Evolutionary conservation across 1,140 invertebrate genomes (phyloP).

Genomic region (Cotesia typhae): DNA sequence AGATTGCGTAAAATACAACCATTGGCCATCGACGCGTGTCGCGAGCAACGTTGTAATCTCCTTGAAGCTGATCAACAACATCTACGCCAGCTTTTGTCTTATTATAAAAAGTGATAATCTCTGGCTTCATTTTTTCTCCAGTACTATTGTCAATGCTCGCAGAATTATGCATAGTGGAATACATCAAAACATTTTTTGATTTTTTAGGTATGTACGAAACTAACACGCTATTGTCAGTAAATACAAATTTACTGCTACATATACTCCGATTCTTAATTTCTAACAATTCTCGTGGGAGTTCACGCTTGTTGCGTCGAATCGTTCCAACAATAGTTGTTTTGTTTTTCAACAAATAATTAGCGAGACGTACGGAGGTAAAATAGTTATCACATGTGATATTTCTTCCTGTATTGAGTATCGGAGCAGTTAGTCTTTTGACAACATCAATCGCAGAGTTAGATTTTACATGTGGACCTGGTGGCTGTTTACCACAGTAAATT

Average conservation of each 20-base stretch:
- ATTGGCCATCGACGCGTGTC: constrained; percentile 50
- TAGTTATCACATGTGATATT: constrained; percentile 40
- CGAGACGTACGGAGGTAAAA: constrained; percentile 43
- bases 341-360: constrained; percentile 50
- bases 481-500: background rate
- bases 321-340: constrained; percentile 50
- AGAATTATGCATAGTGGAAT: constrained; percentile 51
- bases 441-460: background rate
- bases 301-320: constrained; percentile 34
- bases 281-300: no score
- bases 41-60: constrained; percentile 46
- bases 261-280: no score
- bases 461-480: background rate
- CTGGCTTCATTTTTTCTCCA: constrained; percentile 46
- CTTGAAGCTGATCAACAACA: constrained; percentile 50
- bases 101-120: constrained; percentile 44
- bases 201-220: constrained; percentile 55
- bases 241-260: no score
- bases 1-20: constrained; percentile 47
- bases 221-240: no score
- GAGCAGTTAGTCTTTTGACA: constrained; percentile 30
- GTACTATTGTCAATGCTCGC: constrained; percentile 45
- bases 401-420: constrained; percentile 41
- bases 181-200: constrained; percentile 48
- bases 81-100: constrained; percentile 45